Conservation (phyloP, 2,888 invertebrate genomes). For the Taphrorychus bicolor region DNA sequence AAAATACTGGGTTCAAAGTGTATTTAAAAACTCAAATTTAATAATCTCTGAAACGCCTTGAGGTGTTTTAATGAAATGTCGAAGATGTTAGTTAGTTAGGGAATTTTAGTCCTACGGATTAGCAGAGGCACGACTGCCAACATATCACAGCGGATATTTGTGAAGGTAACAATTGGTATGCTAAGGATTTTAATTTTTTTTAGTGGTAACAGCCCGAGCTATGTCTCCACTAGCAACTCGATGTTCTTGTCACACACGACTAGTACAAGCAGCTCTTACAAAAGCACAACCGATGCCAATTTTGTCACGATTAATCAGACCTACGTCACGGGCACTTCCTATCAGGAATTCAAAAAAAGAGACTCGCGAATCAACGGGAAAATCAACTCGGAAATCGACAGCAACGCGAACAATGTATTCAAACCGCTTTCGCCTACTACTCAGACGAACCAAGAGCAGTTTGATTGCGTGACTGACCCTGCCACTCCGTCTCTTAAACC, state of each 20-base stretch:
- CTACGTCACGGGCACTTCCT: conserved; percentile 39
- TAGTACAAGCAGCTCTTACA: background rate
- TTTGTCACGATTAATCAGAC: conserved; percentile 42
- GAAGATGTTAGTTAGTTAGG: too few relatives aligned
- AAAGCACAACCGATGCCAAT: conserved; percentile 19
- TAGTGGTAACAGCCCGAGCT: conserved; percentile 41
- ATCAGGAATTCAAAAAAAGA: conserved; percentile 47
- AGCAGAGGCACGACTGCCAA: too few relatives aligned
- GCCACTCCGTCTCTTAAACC: too few relatives aligned
- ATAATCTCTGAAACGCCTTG: too few relatives aligned
- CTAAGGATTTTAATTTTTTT: conserved; percentile 18
- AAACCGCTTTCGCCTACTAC: conserved; percentile 42
- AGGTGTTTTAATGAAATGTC: too few relatives aligned
- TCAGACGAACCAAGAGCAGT: conserved; percentile 6
- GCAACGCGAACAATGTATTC: conserved; percentile 58
- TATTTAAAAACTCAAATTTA: too few relatives aligned
- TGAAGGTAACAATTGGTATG: too few relatives aligned
- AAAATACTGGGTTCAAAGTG: too few relatives aligned
- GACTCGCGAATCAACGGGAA: conserved; percentile 45
- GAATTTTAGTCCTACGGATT: too few relatives aligned
- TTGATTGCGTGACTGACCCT: too few relatives aligned
- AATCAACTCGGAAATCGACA: conserved; percentile 59
- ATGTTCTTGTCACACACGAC: background rate
- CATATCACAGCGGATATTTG: too few relatives aligned
- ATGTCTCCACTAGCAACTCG: conserved; percentile 48